These are phyloP conservation scores for Paraplagusia blochii DNA, from an alignment of 2,113 vertebrate genomes.

Conservation along the genomic window DNA sequence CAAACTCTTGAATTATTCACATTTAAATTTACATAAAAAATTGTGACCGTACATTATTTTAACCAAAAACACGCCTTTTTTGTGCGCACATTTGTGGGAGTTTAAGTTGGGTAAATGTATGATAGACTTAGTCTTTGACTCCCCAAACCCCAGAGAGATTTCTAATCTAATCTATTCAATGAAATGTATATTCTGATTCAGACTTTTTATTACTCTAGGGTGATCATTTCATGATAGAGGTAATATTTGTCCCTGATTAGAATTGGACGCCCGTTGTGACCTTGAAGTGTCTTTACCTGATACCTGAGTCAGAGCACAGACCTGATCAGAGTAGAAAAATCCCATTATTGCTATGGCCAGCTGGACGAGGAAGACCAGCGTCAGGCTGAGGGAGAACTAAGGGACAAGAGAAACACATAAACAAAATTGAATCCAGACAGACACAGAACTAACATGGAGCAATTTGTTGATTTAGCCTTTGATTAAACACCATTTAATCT, in stretches of 20 bases:
- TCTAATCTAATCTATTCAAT: no score
- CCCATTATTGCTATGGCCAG: slow-evolving; percentile 73
- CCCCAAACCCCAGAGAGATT: no score
- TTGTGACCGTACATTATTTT: no score
- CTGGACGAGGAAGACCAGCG: slow-evolving; percentile 75
- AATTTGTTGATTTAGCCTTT: slow-evolving; percentile 24
- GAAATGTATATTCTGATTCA: no score
- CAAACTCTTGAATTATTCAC: no score
- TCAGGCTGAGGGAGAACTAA: slow-evolving; percentile 77
- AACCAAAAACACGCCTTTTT: no score
- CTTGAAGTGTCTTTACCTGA: background rate
- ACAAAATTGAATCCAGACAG: background rate
- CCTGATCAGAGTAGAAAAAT: slow-evolving; percentile 79
- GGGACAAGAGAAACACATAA: slow-evolving; percentile 8
- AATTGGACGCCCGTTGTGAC: slow-evolving; percentile 14
- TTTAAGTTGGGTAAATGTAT: no score
- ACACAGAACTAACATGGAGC: background rate
- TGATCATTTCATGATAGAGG: no score
- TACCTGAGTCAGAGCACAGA: background rate
- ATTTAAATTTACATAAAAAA: no score
- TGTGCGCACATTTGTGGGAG: no score
- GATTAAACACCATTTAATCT: slow-evolving; percentile 14
- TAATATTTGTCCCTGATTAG: background rate
- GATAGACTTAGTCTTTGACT: no score
- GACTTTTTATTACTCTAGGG: no score